Conservation (phyloP, 2,888 invertebrate genomes). For the Drosophila imparisetae region DNA sequence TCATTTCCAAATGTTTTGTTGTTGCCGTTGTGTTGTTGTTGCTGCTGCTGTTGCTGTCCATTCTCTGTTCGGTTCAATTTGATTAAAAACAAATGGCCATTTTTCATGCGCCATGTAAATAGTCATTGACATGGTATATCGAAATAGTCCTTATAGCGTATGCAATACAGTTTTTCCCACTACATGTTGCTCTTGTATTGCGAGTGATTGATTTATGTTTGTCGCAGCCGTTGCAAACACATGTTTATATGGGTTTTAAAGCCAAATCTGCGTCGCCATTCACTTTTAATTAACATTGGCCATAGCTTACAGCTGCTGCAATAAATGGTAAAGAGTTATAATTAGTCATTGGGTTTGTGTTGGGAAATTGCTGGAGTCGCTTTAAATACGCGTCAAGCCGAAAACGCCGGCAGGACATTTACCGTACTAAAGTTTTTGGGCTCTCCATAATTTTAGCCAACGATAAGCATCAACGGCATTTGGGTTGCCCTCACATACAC, state of each 20-base stretch:
- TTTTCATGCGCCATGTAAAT: slow-evolving; percentile 74
- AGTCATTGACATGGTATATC: slow-evolving; percentile 66
- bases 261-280: slow-evolving; percentile 14
- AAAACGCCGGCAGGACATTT: slow-evolving; percentile 46
- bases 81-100: slow-evolving; percentile 64
- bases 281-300: slow-evolving; percentile 59
- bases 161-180: slow-evolving; percentile 29
- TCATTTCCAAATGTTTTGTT: slow-evolving; percentile 50
- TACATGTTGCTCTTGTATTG: slow-evolving; percentile 58
- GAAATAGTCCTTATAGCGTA: slow-evolving; percentile 19
- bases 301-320: slow-evolving; percentile 57
- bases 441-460: slow-evolving; percentile 62
- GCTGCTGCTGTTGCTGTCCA: slow-evolving; percentile 30
- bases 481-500: slow-evolving; percentile 27
- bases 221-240: background rate
- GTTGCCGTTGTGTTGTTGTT: slow-evolving; percentile 21
- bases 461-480: slow-evolving; percentile 67
- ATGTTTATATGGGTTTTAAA: slow-evolving; percentile 5
- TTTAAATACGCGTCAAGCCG: slow-evolving; percentile 22
- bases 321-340: slow-evolving; percentile 47
- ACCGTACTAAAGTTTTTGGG: slow-evolving; percentile 58
- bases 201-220: slow-evolving; percentile 60
- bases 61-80: slow-evolving; percentile 51
- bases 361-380: slow-evolving; percentile 27
- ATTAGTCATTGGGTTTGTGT: slow-evolving; percentile 64